Conservation (phyloP, 2,888 invertebrate species). For the Stramonita haemastoma region DNA sequence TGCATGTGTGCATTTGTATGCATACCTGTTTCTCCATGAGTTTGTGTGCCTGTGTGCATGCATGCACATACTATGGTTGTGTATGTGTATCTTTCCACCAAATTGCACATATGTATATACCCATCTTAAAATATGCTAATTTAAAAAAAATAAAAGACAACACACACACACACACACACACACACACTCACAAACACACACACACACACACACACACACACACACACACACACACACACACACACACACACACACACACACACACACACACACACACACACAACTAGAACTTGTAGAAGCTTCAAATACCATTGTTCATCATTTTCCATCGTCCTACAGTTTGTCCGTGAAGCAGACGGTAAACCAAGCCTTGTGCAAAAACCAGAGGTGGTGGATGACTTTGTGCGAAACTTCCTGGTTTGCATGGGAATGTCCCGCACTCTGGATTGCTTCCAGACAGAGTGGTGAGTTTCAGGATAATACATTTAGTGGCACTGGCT, state of each 20-base stretch:
- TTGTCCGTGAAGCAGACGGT: conserved; percentile 52
- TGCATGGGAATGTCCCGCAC: conserved; percentile 75
- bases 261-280: too few species aligned
- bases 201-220: too few species aligned
- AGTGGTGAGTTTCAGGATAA: conserved; percentile 70
- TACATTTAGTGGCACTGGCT: too few species aligned
- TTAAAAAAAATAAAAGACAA: too few species aligned
- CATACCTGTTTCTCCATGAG: background rate
- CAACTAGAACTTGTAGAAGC: too few species aligned
- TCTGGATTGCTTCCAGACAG: conserved; percentile 77
- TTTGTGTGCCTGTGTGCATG: background rate
- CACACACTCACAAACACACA: background rate
- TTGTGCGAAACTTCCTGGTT: conserved; percentile 77
- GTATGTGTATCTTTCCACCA: background rate
- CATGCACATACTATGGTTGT: background rate
- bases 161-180: too few species aligned
- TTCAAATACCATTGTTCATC: too few species aligned
- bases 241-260: too few species aligned
- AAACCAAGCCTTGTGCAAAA: conserved; percentile 65
- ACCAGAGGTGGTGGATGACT: conserved; percentile 77
- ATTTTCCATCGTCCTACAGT: conserved; percentile 46
- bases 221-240: too few species aligned
- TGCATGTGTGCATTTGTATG: background rate
- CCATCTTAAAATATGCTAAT: background rate
- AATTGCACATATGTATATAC: background rate